Conservation (phyloP, 2,797 vertebrate genomes). For the Lagodon rhomboides region DNA sequence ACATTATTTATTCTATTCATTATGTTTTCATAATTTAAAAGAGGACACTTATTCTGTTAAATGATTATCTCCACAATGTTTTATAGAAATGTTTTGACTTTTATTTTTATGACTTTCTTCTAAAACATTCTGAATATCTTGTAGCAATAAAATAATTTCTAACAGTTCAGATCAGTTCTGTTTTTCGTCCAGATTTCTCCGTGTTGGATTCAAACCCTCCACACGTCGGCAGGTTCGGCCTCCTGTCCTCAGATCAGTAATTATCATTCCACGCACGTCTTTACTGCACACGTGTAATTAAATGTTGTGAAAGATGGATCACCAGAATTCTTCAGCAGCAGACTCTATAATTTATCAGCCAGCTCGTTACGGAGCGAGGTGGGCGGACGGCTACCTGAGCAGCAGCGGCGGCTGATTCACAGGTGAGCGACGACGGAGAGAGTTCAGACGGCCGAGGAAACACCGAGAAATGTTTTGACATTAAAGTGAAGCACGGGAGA, state of each 20-base stretch:
- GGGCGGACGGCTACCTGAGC: not conserved
- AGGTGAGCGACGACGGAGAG: too few species aligned
- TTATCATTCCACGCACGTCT: constrained; percentile 19
- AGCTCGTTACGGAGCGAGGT: not conserved
- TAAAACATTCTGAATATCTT: too few species aligned
- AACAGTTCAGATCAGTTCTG: too few species aligned
- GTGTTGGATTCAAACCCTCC: too few species aligned
- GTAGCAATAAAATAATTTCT: too few species aligned
- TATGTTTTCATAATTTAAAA: not conserved
- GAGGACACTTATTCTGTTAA: not conserved
- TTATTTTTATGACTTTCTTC: too few species aligned
- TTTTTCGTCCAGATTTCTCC: not conserved
- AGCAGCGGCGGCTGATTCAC: too few species aligned
- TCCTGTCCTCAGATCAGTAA: constrained; percentile 5
- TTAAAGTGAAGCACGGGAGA: too few species aligned
- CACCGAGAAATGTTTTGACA: too few species aligned
- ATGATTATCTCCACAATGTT: not conserved
- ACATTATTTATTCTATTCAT: too few species aligned
- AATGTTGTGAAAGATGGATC: not conserved
- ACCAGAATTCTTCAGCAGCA: not conserved
- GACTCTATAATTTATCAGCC: constrained; percentile 8
- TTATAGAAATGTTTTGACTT: too few species aligned
- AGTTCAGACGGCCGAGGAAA: not conserved
- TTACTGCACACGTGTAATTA: constrained; percentile 3
- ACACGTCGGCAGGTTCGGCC: not conserved